Evolutionary conservation across 2,113 vertebrate species (phyloP).

Genomic region (Myotis brandtii): DNA sequence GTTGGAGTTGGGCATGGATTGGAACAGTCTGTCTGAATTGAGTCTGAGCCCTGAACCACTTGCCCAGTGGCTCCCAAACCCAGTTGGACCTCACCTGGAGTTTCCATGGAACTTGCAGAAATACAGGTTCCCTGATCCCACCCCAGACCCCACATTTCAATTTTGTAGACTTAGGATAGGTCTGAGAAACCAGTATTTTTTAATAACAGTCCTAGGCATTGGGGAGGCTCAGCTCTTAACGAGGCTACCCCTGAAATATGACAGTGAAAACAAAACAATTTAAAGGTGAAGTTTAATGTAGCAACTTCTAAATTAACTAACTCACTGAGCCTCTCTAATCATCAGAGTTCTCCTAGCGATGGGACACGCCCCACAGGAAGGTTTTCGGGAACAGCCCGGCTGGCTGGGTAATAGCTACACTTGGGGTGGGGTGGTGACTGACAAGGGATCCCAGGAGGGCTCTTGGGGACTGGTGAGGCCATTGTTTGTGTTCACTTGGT

Average conservation of each 20-base stretch:
- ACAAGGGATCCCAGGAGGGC: too few species aligned
- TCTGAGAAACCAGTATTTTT: background rate
- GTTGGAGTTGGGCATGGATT: background rate
- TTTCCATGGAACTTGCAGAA: background rate
- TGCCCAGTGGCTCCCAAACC: background rate
- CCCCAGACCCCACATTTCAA: background rate
- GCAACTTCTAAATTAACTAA: conserved; percentile 5
- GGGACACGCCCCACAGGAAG: background rate
- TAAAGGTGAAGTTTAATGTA: conserved; percentile 41
- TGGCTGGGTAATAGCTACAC: background rate
- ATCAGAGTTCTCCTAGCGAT: background rate
- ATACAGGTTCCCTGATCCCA: background rate
- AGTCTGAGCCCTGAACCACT: background rate
- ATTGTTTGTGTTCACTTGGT: background rate
- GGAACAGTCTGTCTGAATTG: background rate
- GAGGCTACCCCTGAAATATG: background rate
- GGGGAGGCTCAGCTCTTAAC: background rate
- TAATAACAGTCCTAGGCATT: background rate
- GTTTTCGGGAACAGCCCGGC: background rate
- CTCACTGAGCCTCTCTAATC: background rate
- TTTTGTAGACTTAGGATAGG: background rate
- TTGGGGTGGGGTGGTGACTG: accelerated
- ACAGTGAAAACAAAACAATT: background rate
- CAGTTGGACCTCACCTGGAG: background rate
- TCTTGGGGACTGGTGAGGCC: background rate